Conservation (phyloP, 1,140 invertebrate species). For the Acromyrmex heyeri region DNA sequence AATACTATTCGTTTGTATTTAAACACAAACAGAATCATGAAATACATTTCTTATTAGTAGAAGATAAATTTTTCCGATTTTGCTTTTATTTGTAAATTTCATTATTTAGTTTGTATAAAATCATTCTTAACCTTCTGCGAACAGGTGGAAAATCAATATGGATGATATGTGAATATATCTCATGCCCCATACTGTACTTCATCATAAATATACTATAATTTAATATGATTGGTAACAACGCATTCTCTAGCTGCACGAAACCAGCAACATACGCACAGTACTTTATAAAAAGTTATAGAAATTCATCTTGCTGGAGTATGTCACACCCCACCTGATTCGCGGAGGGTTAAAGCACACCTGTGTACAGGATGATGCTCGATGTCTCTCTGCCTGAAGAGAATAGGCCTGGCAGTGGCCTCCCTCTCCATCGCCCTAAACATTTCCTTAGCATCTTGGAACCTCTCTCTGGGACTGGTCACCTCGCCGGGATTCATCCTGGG, state of each 20-base stretch:
- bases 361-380: constrained; percentile 80
- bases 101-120: not conserved
- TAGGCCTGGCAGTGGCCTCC: constrained; percentile 88
- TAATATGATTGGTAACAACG: no score
- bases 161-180: no score
- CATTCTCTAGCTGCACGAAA: no score
- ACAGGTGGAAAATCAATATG: no score
- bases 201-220: no score
- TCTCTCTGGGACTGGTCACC: constrained; percentile 88
- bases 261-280: no score
- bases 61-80: not conserved
- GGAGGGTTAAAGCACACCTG: constrained; percentile 69
- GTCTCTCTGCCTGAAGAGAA: constrained; percentile 82
- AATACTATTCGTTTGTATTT: not conserved
- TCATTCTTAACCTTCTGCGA: not conserved
- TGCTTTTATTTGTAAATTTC: not conserved
- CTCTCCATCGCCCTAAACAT: constrained; percentile 93
- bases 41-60: not conserved
- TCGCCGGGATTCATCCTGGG: constrained; percentile 81
- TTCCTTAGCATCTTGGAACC: constrained; percentile 94
- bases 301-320: no score
- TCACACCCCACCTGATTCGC: no score
- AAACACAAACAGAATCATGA: not conserved
- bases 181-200: no score
- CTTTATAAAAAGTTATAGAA: no score